A percentile compares a stretch with the other conserved stretches of the same genome.
Conservation (phyloP, 2,797 vertebrate species). For the Delichon dasypus region DNA sequence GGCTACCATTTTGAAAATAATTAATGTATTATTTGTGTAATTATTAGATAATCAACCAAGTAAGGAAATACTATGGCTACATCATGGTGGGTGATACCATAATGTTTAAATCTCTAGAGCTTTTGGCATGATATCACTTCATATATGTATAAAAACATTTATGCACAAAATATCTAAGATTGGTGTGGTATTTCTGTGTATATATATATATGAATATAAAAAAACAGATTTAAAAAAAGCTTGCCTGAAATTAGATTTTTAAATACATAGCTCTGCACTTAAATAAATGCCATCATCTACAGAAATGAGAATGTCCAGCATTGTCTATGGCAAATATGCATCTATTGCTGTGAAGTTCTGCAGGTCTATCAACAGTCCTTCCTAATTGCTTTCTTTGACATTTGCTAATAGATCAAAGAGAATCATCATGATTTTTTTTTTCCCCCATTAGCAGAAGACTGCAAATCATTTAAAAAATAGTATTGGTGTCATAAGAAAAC, state of each 20-base stretch:
- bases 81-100: neutral
- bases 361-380: neutral
- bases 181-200: neutral
- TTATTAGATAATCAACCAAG: conserved; percentile 20
- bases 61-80: conserved; percentile 8
- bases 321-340: neutral
- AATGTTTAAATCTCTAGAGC: neutral
- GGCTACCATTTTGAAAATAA: conserved; percentile 51
- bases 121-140: neutral
- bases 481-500: neutral
- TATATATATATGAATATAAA: too few relatives aligned
- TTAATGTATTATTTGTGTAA: conserved; percentile 51
- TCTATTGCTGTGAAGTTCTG: neutral
- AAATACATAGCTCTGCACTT: neutral
- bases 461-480: neutral
- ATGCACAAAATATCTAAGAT: neutral
- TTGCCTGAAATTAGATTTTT: neutral
- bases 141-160: neutral
- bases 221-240: neutral
- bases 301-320: neutral
- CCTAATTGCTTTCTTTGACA: neutral
- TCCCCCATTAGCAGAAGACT: neutral
- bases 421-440: neutral
- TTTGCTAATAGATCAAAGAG: neutral
- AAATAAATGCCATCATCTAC: neutral